A percentile compares a stretch with the other conserved stretches of the same genome.
These are phyloP conservation scores for Lycocerus yunnanus DNA, from an alignment of 2,888 invertebrate species.

Conservation along the genomic window DNA sequence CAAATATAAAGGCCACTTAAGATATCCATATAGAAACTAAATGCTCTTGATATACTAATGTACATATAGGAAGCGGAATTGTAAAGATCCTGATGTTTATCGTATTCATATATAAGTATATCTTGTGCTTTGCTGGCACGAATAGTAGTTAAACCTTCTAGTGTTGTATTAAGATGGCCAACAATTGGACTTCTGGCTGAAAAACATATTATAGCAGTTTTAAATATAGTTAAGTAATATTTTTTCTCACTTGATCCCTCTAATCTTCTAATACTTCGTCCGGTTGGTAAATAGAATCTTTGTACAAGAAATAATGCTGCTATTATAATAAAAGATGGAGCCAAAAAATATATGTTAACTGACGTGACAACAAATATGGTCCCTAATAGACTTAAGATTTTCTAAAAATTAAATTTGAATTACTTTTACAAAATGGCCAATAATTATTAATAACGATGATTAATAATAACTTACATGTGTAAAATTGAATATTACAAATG, in stretches of 20 bases:
- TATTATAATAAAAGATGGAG: conserved; percentile 65
- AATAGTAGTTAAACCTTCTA: conserved; percentile 50
- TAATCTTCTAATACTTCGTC: conserved; percentile 58
- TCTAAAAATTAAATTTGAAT: conserved; percentile 53
- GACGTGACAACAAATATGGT: conserved; percentile 72
- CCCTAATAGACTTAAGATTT: conserved; percentile 67
- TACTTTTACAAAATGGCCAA: not conserved
- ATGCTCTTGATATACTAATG: conserved; percentile 41
- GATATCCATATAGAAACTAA: conserved; percentile 46
- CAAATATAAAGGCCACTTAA: conserved; percentile 41
- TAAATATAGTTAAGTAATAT: conserved; percentile 42
- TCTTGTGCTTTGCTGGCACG: conserved; percentile 46
- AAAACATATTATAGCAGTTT: too few species aligned
- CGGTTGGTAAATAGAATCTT: conserved; percentile 68
- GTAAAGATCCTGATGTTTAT: conserved; percentile 48
- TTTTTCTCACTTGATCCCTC: too few species aligned
- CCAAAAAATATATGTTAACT: conserved; percentile 68
- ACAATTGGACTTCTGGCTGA: too few species aligned
- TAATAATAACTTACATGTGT: conserved; percentile 7
- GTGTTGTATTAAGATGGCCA: conserved; percentile 49
- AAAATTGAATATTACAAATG: conserved; percentile 58
- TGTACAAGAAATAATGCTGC: conserved; percentile 66
- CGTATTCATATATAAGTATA: conserved; percentile 46
- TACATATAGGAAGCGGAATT: conserved; percentile 48
- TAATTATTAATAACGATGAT: conserved; percentile 51